phyloP scores from a whole-genome alignment of 2,888 invertebrate genomes.

The Ariolimax columbianus region DNA sequence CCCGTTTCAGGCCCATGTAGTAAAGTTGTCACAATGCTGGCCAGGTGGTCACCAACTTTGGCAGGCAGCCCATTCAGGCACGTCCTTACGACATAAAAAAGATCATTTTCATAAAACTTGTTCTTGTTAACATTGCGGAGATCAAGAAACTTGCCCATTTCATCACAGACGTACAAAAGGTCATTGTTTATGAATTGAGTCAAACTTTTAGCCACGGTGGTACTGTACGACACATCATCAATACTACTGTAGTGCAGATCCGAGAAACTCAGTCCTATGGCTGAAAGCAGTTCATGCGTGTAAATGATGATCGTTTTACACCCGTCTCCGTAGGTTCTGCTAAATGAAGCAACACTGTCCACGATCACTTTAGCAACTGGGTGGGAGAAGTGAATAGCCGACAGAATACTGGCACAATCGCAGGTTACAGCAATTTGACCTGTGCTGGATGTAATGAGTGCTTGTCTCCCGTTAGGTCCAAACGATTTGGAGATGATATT shows the following conservation, averaged over 20 bases:
- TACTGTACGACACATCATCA: background rate
- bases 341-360: constrained; percentile 54
- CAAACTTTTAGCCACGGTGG: constrained; percentile 19
- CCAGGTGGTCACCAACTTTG: constrained; percentile 6
- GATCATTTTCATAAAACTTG: background rate
- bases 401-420: constrained; percentile 63
- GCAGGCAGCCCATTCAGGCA: constrained; percentile 12
- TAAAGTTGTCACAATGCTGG: constrained; percentile 1
- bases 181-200: constrained; percentile 36
- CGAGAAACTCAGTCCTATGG: constrained; percentile 29
- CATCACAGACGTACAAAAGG: constrained; percentile 20
- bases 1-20: background rate
- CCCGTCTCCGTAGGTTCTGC: constrained; percentile 58
- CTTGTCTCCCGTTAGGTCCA: constrained; percentile 65
- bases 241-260: background rate
- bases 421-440: constrained; percentile 57
- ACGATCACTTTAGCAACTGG: constrained; percentile 64
- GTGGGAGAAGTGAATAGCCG: constrained; percentile 63
- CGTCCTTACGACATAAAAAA: background rate
- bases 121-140: background rate
- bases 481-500: constrained; percentile 59
- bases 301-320: constrained; percentile 63
- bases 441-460: constrained; percentile 63
- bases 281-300: constrained; percentile 53
- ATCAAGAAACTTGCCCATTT: constrained; percentile 22